These are phyloP conservation scores for Harpegnathos saltator DNA, from an alignment of 1,140 invertebrate genomes.

Conservation along the genomic window DNA sequence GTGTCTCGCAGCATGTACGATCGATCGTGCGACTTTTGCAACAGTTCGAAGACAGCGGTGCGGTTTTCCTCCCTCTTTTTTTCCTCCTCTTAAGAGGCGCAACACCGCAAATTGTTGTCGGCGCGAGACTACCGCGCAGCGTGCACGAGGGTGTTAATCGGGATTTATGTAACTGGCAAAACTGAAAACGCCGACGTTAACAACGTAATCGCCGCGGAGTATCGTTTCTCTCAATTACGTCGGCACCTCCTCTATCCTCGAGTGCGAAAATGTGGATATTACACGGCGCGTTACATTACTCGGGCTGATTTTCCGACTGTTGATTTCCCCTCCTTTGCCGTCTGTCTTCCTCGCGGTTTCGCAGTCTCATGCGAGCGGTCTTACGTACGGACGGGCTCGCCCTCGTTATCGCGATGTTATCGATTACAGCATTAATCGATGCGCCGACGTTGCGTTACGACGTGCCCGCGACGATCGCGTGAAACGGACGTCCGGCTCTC, in stretches of 20 bases:
- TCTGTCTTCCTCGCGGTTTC: too few relatives aligned
- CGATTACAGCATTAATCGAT: conserved; percentile 7
- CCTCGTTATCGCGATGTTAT: not conserved
- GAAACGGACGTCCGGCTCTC: not conserved
- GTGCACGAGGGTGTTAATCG: conserved; percentile 19
- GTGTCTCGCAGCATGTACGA: too few relatives aligned
- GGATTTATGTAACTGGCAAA: conserved; percentile 49
- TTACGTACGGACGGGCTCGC: not conserved
- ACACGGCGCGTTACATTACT: conserved; percentile 14
- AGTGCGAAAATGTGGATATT: conserved; percentile 39
- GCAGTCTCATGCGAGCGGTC: not conserved
- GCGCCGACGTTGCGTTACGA: not conserved
- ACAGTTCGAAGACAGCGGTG: too few relatives aligned
- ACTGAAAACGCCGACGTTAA: conserved; percentile 10
- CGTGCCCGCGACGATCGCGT: not conserved
- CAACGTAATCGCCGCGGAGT: conserved; percentile 24
- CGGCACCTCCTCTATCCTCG: conserved; percentile 6
- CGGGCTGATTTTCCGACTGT: conserved; percentile 7
- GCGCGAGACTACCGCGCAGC: not conserved
- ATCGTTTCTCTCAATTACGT: conserved; percentile 39
- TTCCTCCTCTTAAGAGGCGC: too few relatives aligned
- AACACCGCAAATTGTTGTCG: not conserved
- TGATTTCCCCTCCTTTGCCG: not conserved
- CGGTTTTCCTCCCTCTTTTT: too few relatives aligned
- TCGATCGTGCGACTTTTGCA: too few relatives aligned